phyloP scores from a whole-genome alignment of 92 coral and sea anemone genomes.

The Epizoanthus rinbou region DNA sequence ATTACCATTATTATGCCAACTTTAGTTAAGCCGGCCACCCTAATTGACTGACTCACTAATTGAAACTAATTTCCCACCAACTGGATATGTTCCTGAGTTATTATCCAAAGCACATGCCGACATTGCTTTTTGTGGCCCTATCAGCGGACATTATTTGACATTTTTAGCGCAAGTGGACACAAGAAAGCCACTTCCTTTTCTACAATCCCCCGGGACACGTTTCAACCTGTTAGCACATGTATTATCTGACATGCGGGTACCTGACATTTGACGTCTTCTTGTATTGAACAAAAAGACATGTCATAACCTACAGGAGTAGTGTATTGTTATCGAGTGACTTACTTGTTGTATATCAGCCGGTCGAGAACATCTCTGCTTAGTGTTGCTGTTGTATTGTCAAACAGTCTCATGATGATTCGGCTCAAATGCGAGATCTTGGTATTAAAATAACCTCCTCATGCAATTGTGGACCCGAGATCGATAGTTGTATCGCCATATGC shows the following conservation, averaged over 20 bases:
- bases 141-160: too few species aligned
- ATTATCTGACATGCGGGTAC: slow-evolving; percentile 18
- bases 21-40: too few species aligned
- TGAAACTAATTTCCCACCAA: too few species aligned
- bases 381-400: slow-evolving; percentile 51
- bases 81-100: too few species aligned
- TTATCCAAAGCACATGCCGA: too few species aligned
- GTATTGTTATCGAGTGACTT: slow-evolving; percentile 24
- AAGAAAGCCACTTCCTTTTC: background rate
- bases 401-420: background rate
- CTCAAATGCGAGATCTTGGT: background rate
- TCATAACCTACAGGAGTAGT: too few species aligned
- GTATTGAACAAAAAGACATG: background rate
- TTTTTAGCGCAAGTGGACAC: too few species aligned
- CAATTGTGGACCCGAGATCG: background rate
- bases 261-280: background rate
- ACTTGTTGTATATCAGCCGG: slow-evolving; percentile 82
- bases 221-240: too few species aligned
- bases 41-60: too few species aligned
- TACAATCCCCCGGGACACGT: background rate
- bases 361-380: slow-evolving; percentile 70
- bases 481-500: background rate
- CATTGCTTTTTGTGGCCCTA: too few species aligned
- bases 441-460: background rate
- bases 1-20: too few species aligned